These are phyloP conservation scores for Empidonax traillii DNA, from an alignment of 2,113 vertebrate species.

Conservation along the genomic window DNA sequence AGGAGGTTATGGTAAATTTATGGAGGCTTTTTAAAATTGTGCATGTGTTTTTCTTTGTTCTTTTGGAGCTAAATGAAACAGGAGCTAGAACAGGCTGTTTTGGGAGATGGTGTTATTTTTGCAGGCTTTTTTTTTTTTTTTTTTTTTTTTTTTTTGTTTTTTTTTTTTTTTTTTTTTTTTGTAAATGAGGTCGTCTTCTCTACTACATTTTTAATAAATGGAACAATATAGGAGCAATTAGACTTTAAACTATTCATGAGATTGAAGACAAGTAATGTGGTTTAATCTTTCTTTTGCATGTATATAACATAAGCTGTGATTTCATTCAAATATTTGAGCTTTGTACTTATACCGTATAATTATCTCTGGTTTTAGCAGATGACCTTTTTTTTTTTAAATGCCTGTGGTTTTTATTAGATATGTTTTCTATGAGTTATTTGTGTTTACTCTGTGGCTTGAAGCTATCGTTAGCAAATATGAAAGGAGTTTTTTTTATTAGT, in stretches of 20 bases:
- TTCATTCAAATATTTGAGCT: slow-evolving; percentile 5
- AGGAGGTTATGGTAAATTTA: neutral
- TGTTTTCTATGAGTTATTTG: neutral
- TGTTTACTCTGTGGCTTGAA: slow-evolving; percentile 1
- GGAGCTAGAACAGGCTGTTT: neutral
- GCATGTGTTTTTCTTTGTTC: neutral
- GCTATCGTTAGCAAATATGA: slow-evolving; percentile 1
- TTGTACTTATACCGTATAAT: neutral
- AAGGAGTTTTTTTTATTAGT: neutral
- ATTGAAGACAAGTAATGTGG: neutral
- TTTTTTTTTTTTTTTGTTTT: neutral
- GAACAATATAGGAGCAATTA: neutral
- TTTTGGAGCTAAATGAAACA: neutral
- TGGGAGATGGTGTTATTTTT: neutral
- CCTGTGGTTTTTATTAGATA: neutral
- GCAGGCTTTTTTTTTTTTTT: neutral
- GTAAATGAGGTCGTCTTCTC: neutral
- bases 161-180: neutral
- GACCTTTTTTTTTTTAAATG: neutral
- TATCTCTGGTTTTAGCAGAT: neutral
- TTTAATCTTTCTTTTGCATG: neutral
- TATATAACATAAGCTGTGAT: neutral
- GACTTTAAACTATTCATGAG: slow-evolving; percentile 3
- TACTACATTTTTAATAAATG: neutral
- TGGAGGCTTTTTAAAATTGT: neutral